Base-by-base conservation (phyloP, 2,888 invertebrate genomes). In the Chydorus sphaericus region DNA sequence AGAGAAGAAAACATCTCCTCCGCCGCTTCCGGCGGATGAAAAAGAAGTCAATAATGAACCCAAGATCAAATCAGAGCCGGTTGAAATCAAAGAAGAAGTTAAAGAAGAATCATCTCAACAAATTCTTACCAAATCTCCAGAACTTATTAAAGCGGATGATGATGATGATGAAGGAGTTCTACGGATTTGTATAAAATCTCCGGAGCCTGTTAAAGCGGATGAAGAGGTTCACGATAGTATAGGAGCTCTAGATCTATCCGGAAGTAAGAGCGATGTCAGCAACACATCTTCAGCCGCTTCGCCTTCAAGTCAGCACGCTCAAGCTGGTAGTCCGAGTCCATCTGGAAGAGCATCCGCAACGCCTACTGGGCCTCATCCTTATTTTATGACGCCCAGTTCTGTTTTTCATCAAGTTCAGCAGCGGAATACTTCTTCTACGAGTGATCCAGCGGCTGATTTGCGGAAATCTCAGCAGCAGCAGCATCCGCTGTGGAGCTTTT, bases 161-260 rank as follows among this genome's bases (percentile, higher is more conserved):
- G 51, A 51, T 51, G n/a, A 38, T 7, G 26, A 20, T 23, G 14
- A 16, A 14, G 14, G 23, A 23, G 18, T 16, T 31, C 31, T 31
- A 14, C 50, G 30, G 50, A 50, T 31, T n/a, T 29, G 50, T 37
- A 37, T 23, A 23, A 33, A 16, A n/a, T 7, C 36, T 14, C 31
- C 36, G 5, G 20, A 16, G 4, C 20, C 52, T 6, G 6, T 11
- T 20, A 6, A 23, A 26, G 20, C 52, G 1, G 36, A 23, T 20
- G 36, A 33, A 23, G 52, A 31, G 33, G 31, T 52, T 36, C 52
- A 52, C 52, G 52, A 52, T n/a, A 33, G 33, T 23, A 31, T 52
- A 10, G 52, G 52, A n/a, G 52, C 52, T 10, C 2, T 52, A 36
- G 52, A 52, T 29, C n/a, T 52, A 11, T 33, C 52, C 4, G 33